Base-by-base conservation (phyloP, 35 echinoderm and acorn worm species). In the Apostichopus californicus region DNA sequence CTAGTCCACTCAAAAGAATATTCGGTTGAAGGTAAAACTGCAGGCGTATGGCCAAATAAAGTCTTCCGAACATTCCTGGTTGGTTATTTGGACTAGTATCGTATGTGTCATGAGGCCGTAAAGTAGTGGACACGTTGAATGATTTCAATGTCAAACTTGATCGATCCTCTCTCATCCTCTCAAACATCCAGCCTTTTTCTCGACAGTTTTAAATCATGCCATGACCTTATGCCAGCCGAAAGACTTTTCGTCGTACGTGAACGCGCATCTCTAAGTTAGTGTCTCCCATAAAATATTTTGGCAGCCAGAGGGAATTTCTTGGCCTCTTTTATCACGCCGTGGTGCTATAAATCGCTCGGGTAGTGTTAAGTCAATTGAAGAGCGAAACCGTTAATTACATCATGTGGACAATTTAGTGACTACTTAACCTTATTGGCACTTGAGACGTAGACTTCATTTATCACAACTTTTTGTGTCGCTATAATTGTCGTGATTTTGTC, bases 391-490 rank as follows among this genome's bases (percentile, higher is more conserved):
- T 75, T 75, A 75, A 75, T 75, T 20, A 75, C 71, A 75, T 75
- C 71, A 3, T 75, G 71, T n/a, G 71, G 71, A 18, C 15, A 75
- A 75, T 75, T 18, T 75, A 75, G 71, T 75, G 21, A n/a, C 71
- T 75, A 75, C 71, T 75, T 75, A 75, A 75, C 71, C 71, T 75
- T 75, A 75, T 75, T 75, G 71, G 71, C 71, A 75, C 71, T 75
- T n/a, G 71, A 75, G 21, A 75, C 6, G 17, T 18, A 75, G 71
- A 75, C 71, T 75, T n/a, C 71, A 75, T 75, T 75, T 75, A 22
- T 75, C 71, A 20, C 18, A 18, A 68, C 18, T 17, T 68, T 68
- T 68, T 24, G 5, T 75, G 71, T 75, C 7, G n/a, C 20, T 46
- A 46, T 46, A 46, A 46, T 46, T 46, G 34, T 75, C 71, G 3